phyloP scores from a whole-genome alignment of 2,797 vertebrate genomes.

The Ctenopoma multispine region DNA sequence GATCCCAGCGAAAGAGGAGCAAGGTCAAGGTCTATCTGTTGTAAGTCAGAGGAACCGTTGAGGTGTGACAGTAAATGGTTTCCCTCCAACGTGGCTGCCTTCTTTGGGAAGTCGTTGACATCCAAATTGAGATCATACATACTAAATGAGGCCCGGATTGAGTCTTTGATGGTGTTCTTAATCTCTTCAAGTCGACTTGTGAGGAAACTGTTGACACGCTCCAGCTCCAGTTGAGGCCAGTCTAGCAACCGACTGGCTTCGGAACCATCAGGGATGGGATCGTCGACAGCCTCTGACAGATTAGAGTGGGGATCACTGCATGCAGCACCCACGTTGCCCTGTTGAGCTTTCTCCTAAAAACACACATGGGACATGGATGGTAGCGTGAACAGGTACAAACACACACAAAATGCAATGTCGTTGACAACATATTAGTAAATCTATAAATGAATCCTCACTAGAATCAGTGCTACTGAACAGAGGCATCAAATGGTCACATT shows the following conservation, averaged over 20 bases:
- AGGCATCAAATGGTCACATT: too few relatives aligned
- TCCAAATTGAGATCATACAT: conserved; percentile 97
- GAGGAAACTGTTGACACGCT: conserved; percentile 97
- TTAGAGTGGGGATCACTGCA: conserved; percentile 74
- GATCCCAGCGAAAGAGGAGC: conserved; percentile 93
- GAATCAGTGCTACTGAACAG: too few relatives aligned
- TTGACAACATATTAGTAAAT: neutral
- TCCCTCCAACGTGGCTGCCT: conserved; percentile 92
- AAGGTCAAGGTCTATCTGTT: conserved; percentile 96
- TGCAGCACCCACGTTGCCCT: conserved; percentile 72
- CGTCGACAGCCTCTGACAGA: conserved; percentile 74
- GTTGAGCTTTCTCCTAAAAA: conserved; percentile 92
- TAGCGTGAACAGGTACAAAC: neutral
- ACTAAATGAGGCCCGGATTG: conserved; percentile 95
- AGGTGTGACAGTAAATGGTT: conserved; percentile 93
- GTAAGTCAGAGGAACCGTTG: conserved; percentile 92
- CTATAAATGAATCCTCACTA: too few relatives aligned
- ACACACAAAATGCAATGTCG: neutral
- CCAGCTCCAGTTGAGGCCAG: conserved; percentile 95
- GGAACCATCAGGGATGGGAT: conserved; percentile 73
- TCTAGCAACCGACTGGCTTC: conserved; percentile 88
- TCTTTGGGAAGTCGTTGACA: conserved; percentile 96
- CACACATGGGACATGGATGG: neutral
- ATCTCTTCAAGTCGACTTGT: conserved; percentile 98
- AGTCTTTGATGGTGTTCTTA: conserved; percentile 98